Conservation (phyloP, 2,113 vertebrate genomes). For the Anoura caudifer region DNA sequence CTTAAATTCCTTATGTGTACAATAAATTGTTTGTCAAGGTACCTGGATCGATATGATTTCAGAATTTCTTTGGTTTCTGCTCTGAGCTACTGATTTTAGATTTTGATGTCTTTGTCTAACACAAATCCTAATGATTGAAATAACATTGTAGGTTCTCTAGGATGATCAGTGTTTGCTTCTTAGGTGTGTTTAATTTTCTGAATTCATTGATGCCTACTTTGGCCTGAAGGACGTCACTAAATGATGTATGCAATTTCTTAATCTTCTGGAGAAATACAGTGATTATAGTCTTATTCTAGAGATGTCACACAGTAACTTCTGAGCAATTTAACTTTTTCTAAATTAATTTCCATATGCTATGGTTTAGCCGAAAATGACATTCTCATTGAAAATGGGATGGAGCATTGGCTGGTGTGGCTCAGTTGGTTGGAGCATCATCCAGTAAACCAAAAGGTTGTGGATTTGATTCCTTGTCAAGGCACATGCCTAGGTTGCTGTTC, state of each 20-base stretch:
- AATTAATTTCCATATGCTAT: neutral
- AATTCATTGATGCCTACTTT: neutral
- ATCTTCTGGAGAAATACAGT: neutral
- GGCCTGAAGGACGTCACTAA: neutral
- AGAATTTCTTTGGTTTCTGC: neutral
- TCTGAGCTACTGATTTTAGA: neutral
- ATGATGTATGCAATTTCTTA: neutral
- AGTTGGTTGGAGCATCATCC: no score
- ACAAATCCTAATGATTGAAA: neutral
- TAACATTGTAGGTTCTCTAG: neutral
- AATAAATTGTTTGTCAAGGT: neutral
- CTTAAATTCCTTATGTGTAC: neutral
- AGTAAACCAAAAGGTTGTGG: no score
- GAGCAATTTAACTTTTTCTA: neutral
- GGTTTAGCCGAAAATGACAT: neutral
- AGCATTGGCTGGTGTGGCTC: no score
- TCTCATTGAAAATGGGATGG: neutral
- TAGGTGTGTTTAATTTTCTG: neutral
- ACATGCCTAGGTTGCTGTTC: no score
- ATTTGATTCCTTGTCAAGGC: no score
- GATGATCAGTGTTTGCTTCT: neutral
- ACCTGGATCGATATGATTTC: neutral
- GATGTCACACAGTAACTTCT: neutral
- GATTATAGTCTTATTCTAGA: neutral
- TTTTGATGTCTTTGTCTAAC: conserved; percentile 21